Conservation (phyloP, 1,140 invertebrate genomes). For the Tetragnatha versicolor region DNA sequence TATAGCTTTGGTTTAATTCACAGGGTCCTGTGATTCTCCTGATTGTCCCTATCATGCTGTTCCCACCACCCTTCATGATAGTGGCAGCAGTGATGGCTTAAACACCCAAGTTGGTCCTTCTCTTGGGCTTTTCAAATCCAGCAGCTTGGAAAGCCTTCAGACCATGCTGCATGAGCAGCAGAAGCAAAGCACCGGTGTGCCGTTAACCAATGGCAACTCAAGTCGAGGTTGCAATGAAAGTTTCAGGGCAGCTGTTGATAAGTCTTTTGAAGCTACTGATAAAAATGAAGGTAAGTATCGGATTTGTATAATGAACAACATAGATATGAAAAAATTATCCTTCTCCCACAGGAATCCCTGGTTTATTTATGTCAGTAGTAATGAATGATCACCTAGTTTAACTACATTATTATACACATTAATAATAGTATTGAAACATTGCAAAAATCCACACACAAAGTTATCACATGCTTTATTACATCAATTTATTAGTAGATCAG, state of each 20-base stretch:
- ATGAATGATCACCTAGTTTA: no score
- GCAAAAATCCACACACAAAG: no score
- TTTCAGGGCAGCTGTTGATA: conserved; percentile 78
- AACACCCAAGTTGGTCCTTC: conserved; percentile 71
- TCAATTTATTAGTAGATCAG: no score
- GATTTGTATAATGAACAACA: no score
- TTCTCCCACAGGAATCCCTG: no score
- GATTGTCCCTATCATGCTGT: conserved; percentile 56
- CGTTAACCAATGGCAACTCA: conserved; percentile 64
- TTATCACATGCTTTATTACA: no score
- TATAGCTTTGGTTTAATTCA: not conserved
- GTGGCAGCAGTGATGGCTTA: conserved; percentile 6
- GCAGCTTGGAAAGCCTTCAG: conserved; percentile 85
- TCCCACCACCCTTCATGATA: not conserved
- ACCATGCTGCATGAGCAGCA: conserved; percentile 82
- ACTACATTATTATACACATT: no score
- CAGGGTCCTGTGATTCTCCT: conserved; percentile 53
- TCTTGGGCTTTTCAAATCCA: conserved; percentile 84
- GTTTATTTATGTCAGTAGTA: no score
- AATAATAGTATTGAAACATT: no score
- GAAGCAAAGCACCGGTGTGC: conserved; percentile 64
- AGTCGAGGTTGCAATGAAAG: conserved; percentile 80
- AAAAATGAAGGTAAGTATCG: conserved; percentile 4
- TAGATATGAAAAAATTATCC: no score
- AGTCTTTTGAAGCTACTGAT: conserved; percentile 70